These are phyloP conservation scores for Gulo gulo DNA, from an alignment of 2,113 vertebrate genomes.

Conservation along the genomic window DNA sequence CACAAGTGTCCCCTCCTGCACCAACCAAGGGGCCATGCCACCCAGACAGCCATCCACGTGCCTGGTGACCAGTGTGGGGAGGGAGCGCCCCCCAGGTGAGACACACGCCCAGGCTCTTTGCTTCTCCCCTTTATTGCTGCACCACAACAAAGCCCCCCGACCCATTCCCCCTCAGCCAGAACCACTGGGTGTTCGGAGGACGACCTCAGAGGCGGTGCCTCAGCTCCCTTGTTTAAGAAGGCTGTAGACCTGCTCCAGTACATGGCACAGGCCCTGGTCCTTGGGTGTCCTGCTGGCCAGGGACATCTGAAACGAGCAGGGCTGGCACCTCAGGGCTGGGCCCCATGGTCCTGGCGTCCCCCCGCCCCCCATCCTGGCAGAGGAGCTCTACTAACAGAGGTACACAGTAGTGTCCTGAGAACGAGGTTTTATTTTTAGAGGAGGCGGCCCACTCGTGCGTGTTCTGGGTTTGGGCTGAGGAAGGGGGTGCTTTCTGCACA, in stretches of 20 bases:
- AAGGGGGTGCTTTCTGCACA: not conserved
- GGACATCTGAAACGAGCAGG: constrained; percentile 85
- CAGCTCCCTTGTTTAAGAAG: constrained; percentile 85
- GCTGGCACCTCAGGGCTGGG: not conserved
- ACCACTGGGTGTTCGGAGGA: too few species aligned
- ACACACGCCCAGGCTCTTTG: not conserved
- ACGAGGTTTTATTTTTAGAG: not conserved
- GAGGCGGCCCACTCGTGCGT: fast-evolving
- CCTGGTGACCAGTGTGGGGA: too few species aligned
- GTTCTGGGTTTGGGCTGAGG: not conserved
- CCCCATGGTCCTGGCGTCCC: fast-evolving
- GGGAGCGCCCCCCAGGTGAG: not conserved
- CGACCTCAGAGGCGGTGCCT: not conserved
- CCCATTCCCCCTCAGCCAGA: not conserved
- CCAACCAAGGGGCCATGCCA: not conserved
- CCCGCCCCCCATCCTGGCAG: not conserved
- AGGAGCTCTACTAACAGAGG: not conserved
- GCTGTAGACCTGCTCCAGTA: constrained; percentile 93
- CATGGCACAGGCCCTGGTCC: constrained; percentile 91
- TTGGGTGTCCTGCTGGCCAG: constrained; percentile 94
- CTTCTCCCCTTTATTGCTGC: constrained; percentile 57
- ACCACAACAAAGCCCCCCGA: not conserved
- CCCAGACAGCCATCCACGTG: not conserved
- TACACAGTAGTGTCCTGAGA: fast-evolving
- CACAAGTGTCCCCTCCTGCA: not conserved